Evolutionary conservation across 2,797 vertebrate species (phyloP), one percentile per base, ranked within the genome.

Genomic region (Rhabdomys pumilio): DNA sequence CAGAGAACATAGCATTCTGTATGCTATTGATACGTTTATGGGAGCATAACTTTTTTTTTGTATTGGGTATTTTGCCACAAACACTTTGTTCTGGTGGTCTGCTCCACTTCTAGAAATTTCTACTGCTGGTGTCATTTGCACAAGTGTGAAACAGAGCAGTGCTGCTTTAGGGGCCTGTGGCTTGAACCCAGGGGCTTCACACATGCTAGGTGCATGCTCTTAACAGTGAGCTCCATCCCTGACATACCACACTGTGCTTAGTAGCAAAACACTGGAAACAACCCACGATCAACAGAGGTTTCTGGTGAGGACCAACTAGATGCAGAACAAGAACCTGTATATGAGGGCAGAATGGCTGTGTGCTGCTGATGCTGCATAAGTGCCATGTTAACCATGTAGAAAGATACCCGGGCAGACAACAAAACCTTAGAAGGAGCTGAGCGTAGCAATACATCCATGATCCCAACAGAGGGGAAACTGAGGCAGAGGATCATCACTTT

Each of bases 61-160:
- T 8, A 41, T 72, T 77, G 31, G n/a, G 55, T n/a, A 81, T 31
- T 88, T 63, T 88, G 75, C 69, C 4, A 10, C 20, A 29, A 73
- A 89, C 17, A 34, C 59, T 92, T 87, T 90, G 24, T 76, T 38
- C 38, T 14, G 0, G 41, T 69, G 26, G n/a, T 65, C 61, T 47
- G n/a, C 72, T 77, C 59, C 29, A 90, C 47, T 90, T 53, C 44
- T 85, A 86, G 69, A n/a, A 83, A n/a, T 79, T 44, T 79, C 50
- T 34, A 26, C 73, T 85, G 38, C 44, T 44, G n/a, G 20, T 92
- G 13, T 41, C 31, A 76, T 76, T 41, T 76, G 19, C 24, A 50
- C 65, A 34, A 26, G 6, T 72, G 7, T 38, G 53, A 80, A 93
- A 3, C 3, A 20, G n/a, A 34, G 41, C 41, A 24, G 44, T 41